Evolutionary conservation across 2,888 invertebrate species (phyloP).

Genomic region (Metopia argyrocephala): DNA sequence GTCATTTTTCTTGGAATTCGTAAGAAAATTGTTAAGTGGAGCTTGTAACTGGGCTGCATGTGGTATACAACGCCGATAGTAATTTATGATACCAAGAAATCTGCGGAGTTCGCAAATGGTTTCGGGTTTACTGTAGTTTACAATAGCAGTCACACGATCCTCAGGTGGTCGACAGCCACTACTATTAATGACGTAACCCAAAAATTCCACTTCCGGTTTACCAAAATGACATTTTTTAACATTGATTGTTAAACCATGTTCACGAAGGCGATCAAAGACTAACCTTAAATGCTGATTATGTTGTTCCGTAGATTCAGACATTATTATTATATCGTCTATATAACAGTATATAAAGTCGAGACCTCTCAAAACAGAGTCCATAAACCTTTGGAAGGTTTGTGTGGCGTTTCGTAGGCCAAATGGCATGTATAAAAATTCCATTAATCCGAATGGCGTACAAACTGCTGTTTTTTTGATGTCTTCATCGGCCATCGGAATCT

Average conservation of each 20-base stretch:
- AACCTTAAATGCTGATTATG: slow-evolving; percentile 8
- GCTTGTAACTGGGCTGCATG: slow-evolving; percentile 37
- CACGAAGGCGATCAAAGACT: slow-evolving; percentile 17
- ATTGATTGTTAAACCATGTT: slow-evolving; percentile 35
- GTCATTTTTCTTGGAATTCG: slow-evolving; percentile 13
- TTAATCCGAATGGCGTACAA: slow-evolving; percentile 5
- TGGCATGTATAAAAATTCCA: slow-evolving; percentile 30
- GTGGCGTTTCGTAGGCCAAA: slow-evolving; percentile 30
- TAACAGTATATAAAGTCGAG: slow-evolving; percentile 31
- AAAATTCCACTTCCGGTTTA: not conserved
- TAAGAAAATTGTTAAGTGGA: not conserved
- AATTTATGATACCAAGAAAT: slow-evolving; percentile 29
- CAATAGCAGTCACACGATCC: not conserved
- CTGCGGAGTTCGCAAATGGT: slow-evolving; percentile 23
- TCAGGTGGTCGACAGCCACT: not conserved
- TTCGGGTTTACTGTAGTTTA: not conserved
- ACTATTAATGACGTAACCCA: slow-evolving; percentile 7
- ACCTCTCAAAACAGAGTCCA: slow-evolving; percentile 37
- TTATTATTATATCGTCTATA: slow-evolving; percentile 41
- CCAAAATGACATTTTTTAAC: slow-evolving; percentile 4
- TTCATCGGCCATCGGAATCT: slow-evolving; percentile 52
- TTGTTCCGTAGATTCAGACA: slow-evolving; percentile 23
- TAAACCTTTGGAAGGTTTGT: slow-evolving; percentile 63
- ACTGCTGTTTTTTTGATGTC: slow-evolving; percentile 52
- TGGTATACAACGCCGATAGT: slow-evolving; percentile 29